phyloP scores from a whole-genome alignment of 1,140 invertebrate species.

The Elysia chlorotica region DNA sequence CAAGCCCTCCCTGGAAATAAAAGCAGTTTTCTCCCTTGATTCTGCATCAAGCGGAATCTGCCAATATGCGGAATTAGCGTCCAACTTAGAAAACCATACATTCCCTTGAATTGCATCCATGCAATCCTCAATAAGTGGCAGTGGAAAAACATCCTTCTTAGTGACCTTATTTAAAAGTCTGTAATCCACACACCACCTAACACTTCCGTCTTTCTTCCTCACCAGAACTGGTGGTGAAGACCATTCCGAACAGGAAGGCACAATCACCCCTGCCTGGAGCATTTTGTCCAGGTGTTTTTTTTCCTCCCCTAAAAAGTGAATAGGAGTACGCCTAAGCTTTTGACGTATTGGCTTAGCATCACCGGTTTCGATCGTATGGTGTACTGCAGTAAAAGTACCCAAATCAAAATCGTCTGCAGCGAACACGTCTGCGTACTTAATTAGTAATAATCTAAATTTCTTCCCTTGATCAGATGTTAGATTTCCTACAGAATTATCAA shows the following conservation, averaged over 20 bases:
- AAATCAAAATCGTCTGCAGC: slow-evolving; percentile 30
- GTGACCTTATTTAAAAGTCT: slow-evolving; percentile 61
- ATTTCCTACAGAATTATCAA: too few relatives aligned
- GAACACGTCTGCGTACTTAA: too few relatives aligned
- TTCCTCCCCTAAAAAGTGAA: slow-evolving; percentile 17
- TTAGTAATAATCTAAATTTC: too few relatives aligned
- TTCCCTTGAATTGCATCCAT: slow-evolving; percentile 10
- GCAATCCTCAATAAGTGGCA: slow-evolving; percentile 63
- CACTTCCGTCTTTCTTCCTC: slow-evolving; percentile 66
- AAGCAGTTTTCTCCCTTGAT: slow-evolving; percentile 30
- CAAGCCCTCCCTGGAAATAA: slow-evolving; percentile 26
- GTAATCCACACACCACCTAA: slow-evolving; percentile 64
- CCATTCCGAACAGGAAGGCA: slow-evolving; percentile 26
- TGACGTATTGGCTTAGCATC: slow-evolving; percentile 17
- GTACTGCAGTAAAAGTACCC: slow-evolving; percentile 20
- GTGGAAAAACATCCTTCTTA: slow-evolving; percentile 63
- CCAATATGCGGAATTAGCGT: slow-evolving; percentile 19
- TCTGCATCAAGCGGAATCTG: slow-evolving; percentile 20
- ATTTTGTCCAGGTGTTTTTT: too few relatives aligned
- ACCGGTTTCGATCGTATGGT: slow-evolving; percentile 29
- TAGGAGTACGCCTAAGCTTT: slow-evolving; percentile 15
- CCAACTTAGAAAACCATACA: slow-evolving; percentile 22
- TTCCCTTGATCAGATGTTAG: too few relatives aligned
- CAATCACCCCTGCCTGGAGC: slow-evolving; percentile 29
- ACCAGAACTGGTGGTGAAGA: slow-evolving; percentile 34